Conservation (phyloP, 2,113 vertebrate species). For the Manacus vitellinus region DNA sequence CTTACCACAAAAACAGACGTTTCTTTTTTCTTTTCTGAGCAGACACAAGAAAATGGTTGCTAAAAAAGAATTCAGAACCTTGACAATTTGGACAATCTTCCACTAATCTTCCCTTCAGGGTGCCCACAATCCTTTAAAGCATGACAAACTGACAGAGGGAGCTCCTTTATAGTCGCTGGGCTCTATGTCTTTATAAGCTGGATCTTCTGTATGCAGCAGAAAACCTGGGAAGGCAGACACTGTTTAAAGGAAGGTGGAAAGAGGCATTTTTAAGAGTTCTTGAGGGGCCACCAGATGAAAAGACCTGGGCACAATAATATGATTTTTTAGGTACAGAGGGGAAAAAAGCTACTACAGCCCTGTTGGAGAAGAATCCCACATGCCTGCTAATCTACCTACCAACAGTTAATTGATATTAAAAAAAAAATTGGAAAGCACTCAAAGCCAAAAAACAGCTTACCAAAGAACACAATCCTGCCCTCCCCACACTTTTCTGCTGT, state of each 20-base stretch:
- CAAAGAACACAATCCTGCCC: not conserved
- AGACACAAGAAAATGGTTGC: not conserved
- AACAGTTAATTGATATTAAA: not conserved
- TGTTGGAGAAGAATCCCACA: not conserved
- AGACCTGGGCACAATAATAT: not conserved
- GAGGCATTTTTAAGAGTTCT: not conserved
- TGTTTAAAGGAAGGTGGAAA: slow-evolving; percentile 23
- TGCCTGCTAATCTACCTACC: not conserved
- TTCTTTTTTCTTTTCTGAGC: not conserved
- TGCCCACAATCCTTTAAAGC: slow-evolving; percentile 66
- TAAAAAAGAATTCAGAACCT: slow-evolving; percentile 27
- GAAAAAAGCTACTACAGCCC: not conserved
- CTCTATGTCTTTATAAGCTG: slow-evolving; percentile 53
- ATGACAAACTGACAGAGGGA: slow-evolving; percentile 45
- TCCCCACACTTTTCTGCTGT: not conserved
- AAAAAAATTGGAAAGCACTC: not conserved
- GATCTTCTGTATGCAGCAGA: not conserved
- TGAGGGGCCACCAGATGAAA: not conserved
- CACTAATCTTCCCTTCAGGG: slow-evolving; percentile 63
- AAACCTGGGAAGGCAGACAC: not conserved
- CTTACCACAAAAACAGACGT: not conserved
- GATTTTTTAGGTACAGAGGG: not conserved
- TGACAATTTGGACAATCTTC: slow-evolving; percentile 39
- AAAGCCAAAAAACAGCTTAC: not conserved
- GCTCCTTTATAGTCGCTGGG: not conserved